Evolutionary conservation across 2,888 invertebrate genomes (phyloP), one percentile per base, ranked within the genome.

Genomic region (Eupeodes luniger): DNA sequence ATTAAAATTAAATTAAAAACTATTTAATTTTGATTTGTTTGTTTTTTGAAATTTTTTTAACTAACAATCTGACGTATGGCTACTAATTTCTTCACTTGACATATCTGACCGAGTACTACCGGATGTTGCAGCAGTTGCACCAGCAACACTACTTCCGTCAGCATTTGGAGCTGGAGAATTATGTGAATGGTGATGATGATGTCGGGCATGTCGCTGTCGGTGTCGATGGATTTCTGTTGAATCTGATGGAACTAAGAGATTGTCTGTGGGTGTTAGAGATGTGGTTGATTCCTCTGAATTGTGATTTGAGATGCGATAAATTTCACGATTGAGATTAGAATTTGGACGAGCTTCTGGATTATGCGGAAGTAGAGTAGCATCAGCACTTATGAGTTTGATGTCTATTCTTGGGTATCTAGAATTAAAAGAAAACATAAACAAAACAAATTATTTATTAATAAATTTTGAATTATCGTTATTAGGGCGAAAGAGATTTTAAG

Each of bases 341-440:
- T 90, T 90, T 55, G 90, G 87, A 74, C 90, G 90, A 77, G 91
- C 90, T 70, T 90, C 90, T 51, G 90, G 82, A 77, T 82, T 79
- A 66, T 81, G 81, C 12, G 87, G 81, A 49, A 87, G 76, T 90
- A 91, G 90, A 44, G 90, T 85, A 47, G 90, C 91, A 70, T 91
- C 91, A 34, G 59, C 27, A 59, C 93, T 92, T 69, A 91, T 90
- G 75, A 92, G 90, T 89, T 90, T 91, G 0, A 93, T 89, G 79
- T 93, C 93, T 92, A 93, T 85, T 90, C 93, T 92, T 91, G 93
- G 93, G 76, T 90, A 91, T 91, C 93, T 93, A 83, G 0, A 90
- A 89, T 0, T 5, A 19, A 67, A 82, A 69, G 36, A 51, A 59
- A 53, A 51, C 19, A 11, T 44, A 36, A 49, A 40, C 55, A 49